These are phyloP conservation scores for Jacana jacana DNA, from an alignment of 2,113 vertebrate species.

Conservation along the genomic window DNA sequence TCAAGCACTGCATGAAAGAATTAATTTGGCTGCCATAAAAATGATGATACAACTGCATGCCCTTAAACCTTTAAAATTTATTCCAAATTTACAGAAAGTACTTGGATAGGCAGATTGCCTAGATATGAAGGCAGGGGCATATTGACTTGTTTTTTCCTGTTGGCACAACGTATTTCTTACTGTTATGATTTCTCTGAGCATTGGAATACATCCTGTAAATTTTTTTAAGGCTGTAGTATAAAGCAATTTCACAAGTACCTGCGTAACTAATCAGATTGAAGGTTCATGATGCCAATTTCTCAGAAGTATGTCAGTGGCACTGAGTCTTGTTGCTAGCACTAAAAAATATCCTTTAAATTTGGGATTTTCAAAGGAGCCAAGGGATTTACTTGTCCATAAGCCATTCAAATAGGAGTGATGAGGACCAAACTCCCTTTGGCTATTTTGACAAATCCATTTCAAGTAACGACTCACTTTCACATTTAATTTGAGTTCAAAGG, in stretches of 20 bases:
- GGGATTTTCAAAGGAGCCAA: slow-evolving; percentile 39
- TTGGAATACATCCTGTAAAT: neutral
- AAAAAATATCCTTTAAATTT: slow-evolving; percentile 41
- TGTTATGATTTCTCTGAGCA: neutral
- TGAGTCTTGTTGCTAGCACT: neutral
- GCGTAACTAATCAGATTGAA: slow-evolving; percentile 41
- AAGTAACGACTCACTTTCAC: slow-evolving; percentile 47
- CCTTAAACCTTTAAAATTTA: slow-evolving; percentile 56
- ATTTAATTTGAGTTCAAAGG: slow-evolving; percentile 64
- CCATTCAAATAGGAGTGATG: neutral
- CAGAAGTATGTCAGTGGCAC: neutral
- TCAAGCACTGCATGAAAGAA: slow-evolving; percentile 57
- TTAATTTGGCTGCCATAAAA: slow-evolving; percentile 69
- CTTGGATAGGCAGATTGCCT: slow-evolving; percentile 10
- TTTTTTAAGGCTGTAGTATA: slow-evolving; percentile 15
- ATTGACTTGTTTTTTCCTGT: neutral
- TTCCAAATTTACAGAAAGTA: slow-evolving; percentile 46
- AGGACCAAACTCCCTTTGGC: slow-evolving; percentile 46
- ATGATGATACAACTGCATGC: slow-evolving; percentile 44
- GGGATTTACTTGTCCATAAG: slow-evolving; percentile 43
- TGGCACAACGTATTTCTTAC: neutral
- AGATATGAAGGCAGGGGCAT: slow-evolving; percentile 24
- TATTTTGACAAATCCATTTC: slow-evolving; percentile 62
- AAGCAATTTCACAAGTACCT: slow-evolving; percentile 55
- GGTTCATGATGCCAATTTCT: neutral